These are phyloP conservation scores for Shinisaurus crocodilurus DNA, from an alignment of 2,113 vertebrate species.

Conservation along the genomic window DNA sequence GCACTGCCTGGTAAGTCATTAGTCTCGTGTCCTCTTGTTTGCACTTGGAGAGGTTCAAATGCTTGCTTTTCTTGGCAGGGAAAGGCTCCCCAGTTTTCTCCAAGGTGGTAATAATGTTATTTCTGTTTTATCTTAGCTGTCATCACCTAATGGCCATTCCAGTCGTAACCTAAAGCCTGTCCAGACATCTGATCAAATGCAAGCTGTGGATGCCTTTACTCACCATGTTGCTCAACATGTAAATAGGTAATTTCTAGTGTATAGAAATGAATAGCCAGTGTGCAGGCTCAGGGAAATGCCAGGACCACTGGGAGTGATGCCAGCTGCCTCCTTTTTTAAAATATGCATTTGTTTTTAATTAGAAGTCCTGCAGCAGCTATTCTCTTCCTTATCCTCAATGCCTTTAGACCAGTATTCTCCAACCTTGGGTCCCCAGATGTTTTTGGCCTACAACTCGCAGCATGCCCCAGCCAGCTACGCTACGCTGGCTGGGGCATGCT, in stretches of 20 bases:
- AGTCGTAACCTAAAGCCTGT: slow-evolving; percentile 67
- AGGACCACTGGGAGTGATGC: background rate
- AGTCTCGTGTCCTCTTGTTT: background rate
- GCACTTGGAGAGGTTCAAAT: background rate
- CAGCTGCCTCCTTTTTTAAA: too few species aligned
- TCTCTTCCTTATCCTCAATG: background rate
- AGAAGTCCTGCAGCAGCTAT: background rate
- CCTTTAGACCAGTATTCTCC: background rate
- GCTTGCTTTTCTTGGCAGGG: background rate
- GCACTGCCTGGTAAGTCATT: background rate
- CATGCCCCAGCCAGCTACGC: too few species aligned
- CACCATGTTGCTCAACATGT: slow-evolving; percentile 64
- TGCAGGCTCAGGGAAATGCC: background rate
- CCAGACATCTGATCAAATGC: slow-evolving; percentile 50
- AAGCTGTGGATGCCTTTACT: slow-evolving; percentile 64
- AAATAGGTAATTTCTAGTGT: slow-evolving; percentile 61
- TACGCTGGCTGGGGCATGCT: too few species aligned
- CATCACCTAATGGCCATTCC: slow-evolving; percentile 82
- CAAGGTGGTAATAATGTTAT: background rate
- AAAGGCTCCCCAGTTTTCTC: background rate
- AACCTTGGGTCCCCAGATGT: too few species aligned
- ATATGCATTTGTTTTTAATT: too few species aligned
- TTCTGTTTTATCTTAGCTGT: slow-evolving; percentile 68
- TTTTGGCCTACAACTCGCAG: too few species aligned
- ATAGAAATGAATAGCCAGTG: background rate